phyloP scores from a whole-genome alignment of 1,140 invertebrate species.

The Drosophila melanica region DNA sequence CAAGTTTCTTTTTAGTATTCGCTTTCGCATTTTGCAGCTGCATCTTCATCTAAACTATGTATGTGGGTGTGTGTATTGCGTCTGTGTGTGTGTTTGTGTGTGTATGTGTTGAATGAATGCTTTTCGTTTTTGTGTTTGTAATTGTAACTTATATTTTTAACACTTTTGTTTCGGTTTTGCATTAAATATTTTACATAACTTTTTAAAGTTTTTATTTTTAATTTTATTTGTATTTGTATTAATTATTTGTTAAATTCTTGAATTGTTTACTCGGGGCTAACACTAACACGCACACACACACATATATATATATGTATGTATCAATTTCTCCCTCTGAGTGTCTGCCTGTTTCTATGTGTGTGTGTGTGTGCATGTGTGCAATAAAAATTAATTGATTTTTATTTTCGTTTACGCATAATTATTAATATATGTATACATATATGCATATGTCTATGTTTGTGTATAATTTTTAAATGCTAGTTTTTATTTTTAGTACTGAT shows the following conservation, averaged over 20 bases:
- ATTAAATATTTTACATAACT: conserved; percentile 51
- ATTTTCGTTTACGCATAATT: conserved; percentile 14
- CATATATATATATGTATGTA: conserved; percentile 16
- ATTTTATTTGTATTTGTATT: conserved; percentile 9
- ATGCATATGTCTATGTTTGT: conserved; percentile 49
- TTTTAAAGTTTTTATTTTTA: conserved; percentile 35
- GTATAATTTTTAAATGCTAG: conserved; percentile 67
- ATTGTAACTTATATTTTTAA: conserved; percentile 40
- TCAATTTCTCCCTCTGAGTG: conserved; percentile 7
- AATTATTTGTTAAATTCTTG: conserved; percentile 48
- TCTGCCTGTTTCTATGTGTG: neutral
- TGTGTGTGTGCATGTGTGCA: conserved; percentile 4
- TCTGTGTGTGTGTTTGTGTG: conserved; percentile 28
- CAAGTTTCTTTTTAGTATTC: conserved; percentile 25
- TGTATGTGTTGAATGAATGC: conserved; percentile 4
- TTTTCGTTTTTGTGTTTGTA: conserved; percentile 4
- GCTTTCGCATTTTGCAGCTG: conserved; percentile 14
- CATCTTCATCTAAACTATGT: conserved; percentile 27
- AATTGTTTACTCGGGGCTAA: conserved; percentile 48
- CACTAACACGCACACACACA: conserved; percentile 42
- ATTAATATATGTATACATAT: conserved; percentile 44
- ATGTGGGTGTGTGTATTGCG: conserved; percentile 22
- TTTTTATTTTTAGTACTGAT: conserved; percentile 44
- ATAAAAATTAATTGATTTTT: conserved; percentile 36
- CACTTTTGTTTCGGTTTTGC: conserved; percentile 25